These are phyloP conservation scores for Caenorhabditis drosophilae DNA, from an alignment of 2,888 invertebrate species.

Conservation along the genomic window DNA sequence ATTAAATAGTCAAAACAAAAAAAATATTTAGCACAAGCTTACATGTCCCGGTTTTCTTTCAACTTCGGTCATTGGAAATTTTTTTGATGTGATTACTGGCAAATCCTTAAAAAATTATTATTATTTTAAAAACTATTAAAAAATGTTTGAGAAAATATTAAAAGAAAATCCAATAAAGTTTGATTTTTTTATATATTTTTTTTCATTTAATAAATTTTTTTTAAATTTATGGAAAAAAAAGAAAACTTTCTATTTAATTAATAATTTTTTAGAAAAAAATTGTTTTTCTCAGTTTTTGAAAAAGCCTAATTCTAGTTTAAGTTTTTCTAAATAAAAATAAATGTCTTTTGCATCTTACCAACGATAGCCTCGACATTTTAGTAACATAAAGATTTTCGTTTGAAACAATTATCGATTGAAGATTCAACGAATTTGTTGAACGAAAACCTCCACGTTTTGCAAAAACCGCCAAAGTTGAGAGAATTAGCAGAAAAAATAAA, in stretches of 20 bases:
- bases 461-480: constrained; percentile 8
- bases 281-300: too few species aligned
- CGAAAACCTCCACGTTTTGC: constrained; percentile 1
- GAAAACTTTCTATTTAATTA: too few species aligned
- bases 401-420: constrained; percentile 25
- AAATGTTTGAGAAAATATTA: too few species aligned
- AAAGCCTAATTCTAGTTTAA: too few species aligned
- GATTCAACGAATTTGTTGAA: constrained; percentile 8
- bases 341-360: constrained; percentile 6
- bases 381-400: constrained; percentile 35
- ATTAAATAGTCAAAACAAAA: background rate
- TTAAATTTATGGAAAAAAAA: too few species aligned
- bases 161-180: too few species aligned
- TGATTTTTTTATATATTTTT: too few species aligned
- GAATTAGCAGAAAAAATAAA: constrained; percentile 19
- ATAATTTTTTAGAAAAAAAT: too few species aligned
- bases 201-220: too few species aligned
- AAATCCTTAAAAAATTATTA: constrained; percentile 20
- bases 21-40: background rate
- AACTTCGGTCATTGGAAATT: constrained; percentile 23
- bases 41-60: constrained; percentile 13
- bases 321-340: background rate
- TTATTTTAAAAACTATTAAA: background rate
- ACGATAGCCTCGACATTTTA: constrained; percentile 21
- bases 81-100: constrained; percentile 35